Evolutionary conservation across 2,888 invertebrate genomes (phyloP), one percentile per base, ranked within the genome.

Genomic region (Slavum lentiscoides): DNA sequence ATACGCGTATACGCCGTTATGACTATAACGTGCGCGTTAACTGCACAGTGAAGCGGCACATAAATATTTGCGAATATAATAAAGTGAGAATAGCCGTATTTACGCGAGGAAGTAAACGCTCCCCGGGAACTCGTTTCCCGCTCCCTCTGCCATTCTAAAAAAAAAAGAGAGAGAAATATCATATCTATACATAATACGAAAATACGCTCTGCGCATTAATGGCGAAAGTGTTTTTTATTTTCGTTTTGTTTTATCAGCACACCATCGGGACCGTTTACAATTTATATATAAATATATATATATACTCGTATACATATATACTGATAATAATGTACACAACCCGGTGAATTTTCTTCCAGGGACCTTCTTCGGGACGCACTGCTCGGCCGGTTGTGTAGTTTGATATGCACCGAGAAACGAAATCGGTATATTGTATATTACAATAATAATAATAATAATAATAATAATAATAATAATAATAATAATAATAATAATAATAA

Each of bases 231-330:
- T 30, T 30, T 30, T 30, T 30, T 30, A 30, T 30, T 30, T 30
- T 30, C 62, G 9, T 74, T 74, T 62, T 70, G 30, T 73, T 43
- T 74, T 62, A 64, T 53, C 39, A 64, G 74, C n/a, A 74, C 62
- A 53, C 74, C 74, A 49, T 74, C 15, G 62, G 62, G 74, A 64
- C 49, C 62, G 30, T 21, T 53, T 30, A 74, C 30, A 30, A 30
- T 30, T 30, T n/a, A n/a, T n/a, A n/a, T n/a, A n/a, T n/a, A n/a
- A n/a, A n/a, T n/a, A n/a, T 30, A 30, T 30, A 30, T 30, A 30
- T 30, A 30, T 30, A 4, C 30, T 30, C n/a, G n/a, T 30, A 30
- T 30, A 30, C 30, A 30, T 30, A 30, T 30, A 30, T 30, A 4
- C 30, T 30, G 30, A n/a, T n/a, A n/a, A n/a, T n/a, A n/a, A n/a